Evolutionary conservation across 1,140 invertebrate genomes (phyloP), one percentile per base, ranked within the genome.

Genomic region (Drosophila hydei): DNA sequence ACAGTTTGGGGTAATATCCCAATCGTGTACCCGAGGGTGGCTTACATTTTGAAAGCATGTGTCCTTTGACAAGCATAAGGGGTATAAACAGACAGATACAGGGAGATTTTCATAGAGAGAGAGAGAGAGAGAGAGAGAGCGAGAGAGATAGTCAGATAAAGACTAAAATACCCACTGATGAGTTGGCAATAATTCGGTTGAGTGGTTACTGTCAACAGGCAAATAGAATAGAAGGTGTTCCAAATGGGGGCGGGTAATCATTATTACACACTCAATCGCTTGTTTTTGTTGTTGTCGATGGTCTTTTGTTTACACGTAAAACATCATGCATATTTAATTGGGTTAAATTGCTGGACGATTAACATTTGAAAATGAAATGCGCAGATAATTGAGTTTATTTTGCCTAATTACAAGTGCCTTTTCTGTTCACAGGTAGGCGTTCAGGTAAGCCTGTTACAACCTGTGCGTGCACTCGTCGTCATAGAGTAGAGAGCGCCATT

Each of bases 301-400:
- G 83, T 51, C 78, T 88, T 87, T 87, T 88, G 83, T 88, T 88
- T 88, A 83, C 83, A 79, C 48, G 55, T 69, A 76, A 51, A 88
- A 79, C 84, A 83, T 72, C 83, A 89, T 88, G 69, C 54, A 88
- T 88, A 73, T 76, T 88, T 88, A 88, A 88, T 88, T 88, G 83
- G 84, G 83, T 88, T 88, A 88, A 88, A 88, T 88, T 88, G 84
- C 79, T 79, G 56, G 59, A 43, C 83, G 84, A 88, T 88, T 88
- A 89, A 83, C 84, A 64, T 88, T 88, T 77, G 76, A 45, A 75
- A 80, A 80, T 88, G 76, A 88, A 89, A 89, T 68, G 63, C 70
- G 72, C 76, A 65, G 83, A 88, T 88, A 88, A 88, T 88, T 88
- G 84, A 88, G 75, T 88, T 88, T 88, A 88, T 84, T 79, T 83